Evolutionary conservation across 2,888 invertebrate genomes (phyloP).

Genomic region (Crossocerus cetratus): DNA sequence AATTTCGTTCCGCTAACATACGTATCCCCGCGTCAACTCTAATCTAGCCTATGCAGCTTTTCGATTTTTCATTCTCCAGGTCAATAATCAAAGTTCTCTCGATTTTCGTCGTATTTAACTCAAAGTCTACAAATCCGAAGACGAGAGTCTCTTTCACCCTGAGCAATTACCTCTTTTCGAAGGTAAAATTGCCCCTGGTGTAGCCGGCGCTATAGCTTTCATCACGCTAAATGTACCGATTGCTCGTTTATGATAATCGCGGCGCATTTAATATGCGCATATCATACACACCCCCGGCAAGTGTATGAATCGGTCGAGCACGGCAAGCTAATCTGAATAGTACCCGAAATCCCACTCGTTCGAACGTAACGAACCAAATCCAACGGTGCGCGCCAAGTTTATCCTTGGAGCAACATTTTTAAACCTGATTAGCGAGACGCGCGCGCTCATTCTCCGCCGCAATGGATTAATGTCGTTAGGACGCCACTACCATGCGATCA

Average conservation of each 20-base stretch:
- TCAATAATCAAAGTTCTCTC: too few relatives aligned
- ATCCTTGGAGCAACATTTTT: constrained; percentile 33
- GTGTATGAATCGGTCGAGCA: not conserved
- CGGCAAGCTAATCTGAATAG: not conserved
- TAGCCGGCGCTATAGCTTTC: constrained; percentile 7
- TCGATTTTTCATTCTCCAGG: too few relatives aligned
- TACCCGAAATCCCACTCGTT: constrained; percentile 4
- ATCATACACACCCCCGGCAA: not conserved
- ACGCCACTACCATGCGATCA: not conserved
- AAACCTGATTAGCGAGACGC: constrained; percentile 29
- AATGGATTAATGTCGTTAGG: constrained; percentile 20
- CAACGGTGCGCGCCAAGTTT: constrained; percentile 14
- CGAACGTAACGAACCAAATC: constrained; percentile 27
- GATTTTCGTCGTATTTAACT: too few relatives aligned
- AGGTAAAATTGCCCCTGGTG: constrained; percentile 1
- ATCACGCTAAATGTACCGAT: constrained; percentile 18
- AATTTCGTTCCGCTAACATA: too few relatives aligned
- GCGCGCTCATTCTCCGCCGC: not conserved
- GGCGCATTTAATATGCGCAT: constrained; percentile 19
- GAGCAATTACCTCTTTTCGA: not conserved
- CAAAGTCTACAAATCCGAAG: too few relatives aligned
- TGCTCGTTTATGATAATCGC: constrained; percentile 35
- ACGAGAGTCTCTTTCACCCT: too few relatives aligned
- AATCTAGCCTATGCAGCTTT: too few relatives aligned
- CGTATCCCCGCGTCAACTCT: too few relatives aligned